Conservation (phyloP, 2,888 invertebrate species). For the Drosophila testacea region DNA sequence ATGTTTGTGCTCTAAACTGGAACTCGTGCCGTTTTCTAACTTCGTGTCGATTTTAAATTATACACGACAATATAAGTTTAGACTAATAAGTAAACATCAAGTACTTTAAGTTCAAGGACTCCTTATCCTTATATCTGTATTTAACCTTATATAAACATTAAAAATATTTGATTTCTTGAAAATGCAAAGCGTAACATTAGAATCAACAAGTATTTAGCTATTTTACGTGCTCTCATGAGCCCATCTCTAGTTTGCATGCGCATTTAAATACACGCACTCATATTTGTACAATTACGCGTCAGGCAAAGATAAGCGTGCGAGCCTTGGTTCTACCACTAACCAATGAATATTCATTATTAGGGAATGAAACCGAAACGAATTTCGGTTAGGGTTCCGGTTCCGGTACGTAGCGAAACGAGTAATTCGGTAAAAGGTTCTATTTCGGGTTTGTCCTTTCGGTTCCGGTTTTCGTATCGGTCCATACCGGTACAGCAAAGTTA, state of each 20-base stretch:
- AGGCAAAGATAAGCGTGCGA: constrained; percentile 20
- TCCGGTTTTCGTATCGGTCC: too few relatives aligned
- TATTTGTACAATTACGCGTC: constrained; percentile 11
- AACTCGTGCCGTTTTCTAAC: background rate
- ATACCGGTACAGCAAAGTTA: too few relatives aligned
- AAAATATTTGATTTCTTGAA: background rate
- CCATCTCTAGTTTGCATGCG: constrained; percentile 29
- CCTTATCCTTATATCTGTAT: background rate
- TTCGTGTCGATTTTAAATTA: background rate
- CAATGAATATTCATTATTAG: too few relatives aligned
- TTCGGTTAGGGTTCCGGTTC: too few relatives aligned
- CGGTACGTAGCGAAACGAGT: too few relatives aligned
- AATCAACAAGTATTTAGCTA: constrained; percentile 44
- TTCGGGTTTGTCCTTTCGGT: too few relatives aligned
- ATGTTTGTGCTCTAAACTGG: constrained; percentile 17
- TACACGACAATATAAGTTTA: background rate
- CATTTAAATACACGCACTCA: constrained; percentile 7
- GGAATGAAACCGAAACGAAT: constrained; percentile 9
- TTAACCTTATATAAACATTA: background rate
- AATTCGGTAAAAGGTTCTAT: too few relatives aligned
- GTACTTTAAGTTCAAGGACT: background rate
- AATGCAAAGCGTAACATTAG: background rate
- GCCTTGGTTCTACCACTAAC: constrained; percentile 14
- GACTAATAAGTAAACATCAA: background rate
- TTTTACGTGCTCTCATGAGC: background rate